Conservation (phyloP, 2,888 invertebrate species). For the Mimumesa dahlbomi region DNA sequence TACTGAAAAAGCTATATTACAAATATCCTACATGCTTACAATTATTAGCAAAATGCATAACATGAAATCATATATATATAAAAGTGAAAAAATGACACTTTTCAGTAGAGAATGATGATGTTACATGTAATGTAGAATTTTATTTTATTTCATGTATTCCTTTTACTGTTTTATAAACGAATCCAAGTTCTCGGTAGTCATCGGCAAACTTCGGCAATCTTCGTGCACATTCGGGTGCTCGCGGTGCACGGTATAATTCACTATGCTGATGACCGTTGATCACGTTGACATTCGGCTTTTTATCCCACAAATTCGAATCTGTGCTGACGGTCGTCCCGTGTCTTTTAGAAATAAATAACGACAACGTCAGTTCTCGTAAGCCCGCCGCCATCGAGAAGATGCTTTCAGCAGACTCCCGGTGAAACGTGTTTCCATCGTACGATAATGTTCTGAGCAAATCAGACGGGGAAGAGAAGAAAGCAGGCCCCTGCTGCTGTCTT, state of each 20-base stretch:
- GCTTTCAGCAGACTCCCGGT: too few relatives aligned
- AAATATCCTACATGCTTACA: too few relatives aligned
- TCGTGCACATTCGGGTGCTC: not conserved
- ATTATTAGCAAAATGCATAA: too few relatives aligned
- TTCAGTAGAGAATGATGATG: too few relatives aligned
- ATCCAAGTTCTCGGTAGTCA: not conserved
- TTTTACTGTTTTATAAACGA: not conserved
- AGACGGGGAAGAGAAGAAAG: constrained; percentile 20
- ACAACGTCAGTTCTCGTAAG: too few relatives aligned
- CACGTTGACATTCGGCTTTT: constrained; percentile 42
- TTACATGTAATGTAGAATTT: not conserved
- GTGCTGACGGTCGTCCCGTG: too few relatives aligned
- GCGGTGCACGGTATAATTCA: constrained; percentile 23
- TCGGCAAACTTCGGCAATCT: not conserved
- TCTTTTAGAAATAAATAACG: too few relatives aligned
- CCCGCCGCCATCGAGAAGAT: too few relatives aligned
- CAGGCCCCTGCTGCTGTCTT: constrained; percentile 8
- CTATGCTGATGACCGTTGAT: constrained; percentile 39
- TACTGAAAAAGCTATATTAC: too few relatives aligned
- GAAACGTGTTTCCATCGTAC: not conserved
- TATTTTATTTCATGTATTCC: not conserved
- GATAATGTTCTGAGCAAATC: constrained; percentile 8
- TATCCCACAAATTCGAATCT: constrained; percentile 6
- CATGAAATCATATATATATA: too few relatives aligned
- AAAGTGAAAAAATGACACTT: too few relatives aligned